Evolutionary conservation across 2,797 vertebrate genomes (phyloP).

Genomic region (Hafferia zeledoni): DNA sequence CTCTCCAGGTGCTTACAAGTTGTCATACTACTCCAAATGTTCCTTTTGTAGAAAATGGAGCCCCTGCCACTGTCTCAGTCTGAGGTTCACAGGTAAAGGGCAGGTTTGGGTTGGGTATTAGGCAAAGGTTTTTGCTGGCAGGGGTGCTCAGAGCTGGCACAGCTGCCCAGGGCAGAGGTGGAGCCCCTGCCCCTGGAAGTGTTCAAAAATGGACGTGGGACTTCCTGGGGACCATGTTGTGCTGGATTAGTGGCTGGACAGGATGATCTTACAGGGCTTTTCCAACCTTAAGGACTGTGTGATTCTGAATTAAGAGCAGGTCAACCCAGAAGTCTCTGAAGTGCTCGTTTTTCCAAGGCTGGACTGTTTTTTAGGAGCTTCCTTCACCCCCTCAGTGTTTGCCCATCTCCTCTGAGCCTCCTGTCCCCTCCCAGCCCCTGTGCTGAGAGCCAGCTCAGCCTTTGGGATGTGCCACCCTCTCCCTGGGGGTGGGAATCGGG

Average conservation of each 20-base stretch:
- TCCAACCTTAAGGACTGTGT: not conserved
- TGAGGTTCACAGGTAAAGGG: not conserved
- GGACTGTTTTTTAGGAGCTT: not conserved
- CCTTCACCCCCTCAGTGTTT: not conserved
- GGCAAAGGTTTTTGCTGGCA: not conserved
- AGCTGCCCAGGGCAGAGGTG: not conserved
- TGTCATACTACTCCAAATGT: not conserved
- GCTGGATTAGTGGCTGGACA: not conserved
- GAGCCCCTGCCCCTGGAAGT: not conserved
- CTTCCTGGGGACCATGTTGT: not conserved
- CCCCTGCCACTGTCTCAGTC: not conserved
- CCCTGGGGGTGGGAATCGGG: rapidly evolving
- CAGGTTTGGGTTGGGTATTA: not conserved
- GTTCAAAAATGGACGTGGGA: not conserved
- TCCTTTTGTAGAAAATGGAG: not conserved
- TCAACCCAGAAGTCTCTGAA: not conserved
- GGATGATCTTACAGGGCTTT: not conserved
- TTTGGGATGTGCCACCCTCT: rapidly evolving
- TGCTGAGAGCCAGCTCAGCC: not conserved
- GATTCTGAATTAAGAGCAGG: not conserved
- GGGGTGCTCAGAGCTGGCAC: not conserved
- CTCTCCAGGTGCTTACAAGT: not conserved
- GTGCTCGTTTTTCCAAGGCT: not conserved
- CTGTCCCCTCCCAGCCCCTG: rapidly evolving
- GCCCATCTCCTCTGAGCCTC: not conserved